Conservation (phyloP, 2,888 invertebrate species). For the Drosophila emarginata region DNA sequence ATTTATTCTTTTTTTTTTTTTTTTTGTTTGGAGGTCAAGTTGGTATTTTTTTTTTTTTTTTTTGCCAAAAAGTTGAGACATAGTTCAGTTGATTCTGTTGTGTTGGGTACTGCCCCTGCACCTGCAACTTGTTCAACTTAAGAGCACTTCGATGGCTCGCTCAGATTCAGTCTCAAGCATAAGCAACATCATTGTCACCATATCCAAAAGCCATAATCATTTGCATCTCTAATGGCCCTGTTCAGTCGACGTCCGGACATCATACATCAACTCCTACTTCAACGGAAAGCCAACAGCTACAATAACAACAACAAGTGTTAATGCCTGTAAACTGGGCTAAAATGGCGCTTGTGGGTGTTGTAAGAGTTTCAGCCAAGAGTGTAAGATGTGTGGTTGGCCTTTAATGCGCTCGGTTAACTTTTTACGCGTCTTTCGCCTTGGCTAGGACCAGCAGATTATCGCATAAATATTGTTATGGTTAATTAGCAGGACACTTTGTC, state of each 20-base stretch:
- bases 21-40: constrained; percentile 42
- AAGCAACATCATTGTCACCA: constrained; percentile 20
- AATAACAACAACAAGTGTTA: constrained; percentile 37
- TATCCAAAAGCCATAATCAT: constrained; percentile 70
- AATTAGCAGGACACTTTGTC: constrained; percentile 73
- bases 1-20: no score
- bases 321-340: constrained; percentile 37
- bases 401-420: constrained; percentile 68
- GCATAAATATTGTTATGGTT: constrained; percentile 78
- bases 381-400: constrained; percentile 35
- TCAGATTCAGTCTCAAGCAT: background rate
- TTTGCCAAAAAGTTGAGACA: constrained; percentile 7
- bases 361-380: background rate
- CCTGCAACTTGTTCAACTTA: constrained; percentile 5
- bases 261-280: constrained; percentile 62
- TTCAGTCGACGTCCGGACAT: constrained; percentile 44
- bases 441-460: constrained; percentile 53
- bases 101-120: constrained; percentile 3
- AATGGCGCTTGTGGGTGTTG: constrained; percentile 14
- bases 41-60: constrained; percentile 14
- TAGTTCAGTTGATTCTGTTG: constrained; percentile 1
- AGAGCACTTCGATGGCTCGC: constrained; percentile 7
- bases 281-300: background rate
- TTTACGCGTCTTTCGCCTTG: constrained; percentile 58
- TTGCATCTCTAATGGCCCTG: constrained; percentile 70